Evolutionary conservation across 2,797 vertebrate genomes (phyloP), one percentile per base, ranked within the genome.

Genomic region (Pangasius krempfi): DNA sequence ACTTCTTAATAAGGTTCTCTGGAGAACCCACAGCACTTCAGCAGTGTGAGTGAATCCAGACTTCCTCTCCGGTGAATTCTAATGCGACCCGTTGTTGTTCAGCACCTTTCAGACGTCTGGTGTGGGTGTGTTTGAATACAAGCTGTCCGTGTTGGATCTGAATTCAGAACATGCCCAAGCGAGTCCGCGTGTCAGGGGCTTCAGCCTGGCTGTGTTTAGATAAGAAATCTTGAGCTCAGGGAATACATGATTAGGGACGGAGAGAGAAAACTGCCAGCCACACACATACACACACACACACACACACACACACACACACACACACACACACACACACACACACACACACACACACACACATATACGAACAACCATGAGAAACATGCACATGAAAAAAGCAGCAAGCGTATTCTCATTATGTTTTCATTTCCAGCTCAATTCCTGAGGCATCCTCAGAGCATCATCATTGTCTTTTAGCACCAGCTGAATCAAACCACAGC

Each of bases 201-300:
- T 56, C 70, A 68, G 85, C 50, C 86, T 88, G 86, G 81, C 86
- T 87, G 85, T 83, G 89, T 92, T 90, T 87, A 82, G 88, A 92
- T 92, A 91, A 91, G 89, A 90, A 89, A 91, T 91, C 92, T 91
- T 20, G 27, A 86, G 84, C 85, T 80, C n/a, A 75, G 78, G 85
- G 91, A 91, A 92, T 92, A 88, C 89, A 40, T 92, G 89, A 93
- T 92, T 90, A 93, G 88, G 88, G 56, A 90, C 79, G 81, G 88
- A n/a, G 80, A 62, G 89, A 79, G 79, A 80, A 80, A 80, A 80
- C 66, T 27, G 20, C 76, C 76, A 86, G 64, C 60, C 84, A 78
- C 73, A 58, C 22, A 86, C 66, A 86, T 70, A 47, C 68, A 70
- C 60, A 76, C 85, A 85, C 88, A 85, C 72, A 85, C 75, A 50